phyloP scores from a whole-genome alignment of 2,888 invertebrate species.

The Margaritifera margaritifera region DNA sequence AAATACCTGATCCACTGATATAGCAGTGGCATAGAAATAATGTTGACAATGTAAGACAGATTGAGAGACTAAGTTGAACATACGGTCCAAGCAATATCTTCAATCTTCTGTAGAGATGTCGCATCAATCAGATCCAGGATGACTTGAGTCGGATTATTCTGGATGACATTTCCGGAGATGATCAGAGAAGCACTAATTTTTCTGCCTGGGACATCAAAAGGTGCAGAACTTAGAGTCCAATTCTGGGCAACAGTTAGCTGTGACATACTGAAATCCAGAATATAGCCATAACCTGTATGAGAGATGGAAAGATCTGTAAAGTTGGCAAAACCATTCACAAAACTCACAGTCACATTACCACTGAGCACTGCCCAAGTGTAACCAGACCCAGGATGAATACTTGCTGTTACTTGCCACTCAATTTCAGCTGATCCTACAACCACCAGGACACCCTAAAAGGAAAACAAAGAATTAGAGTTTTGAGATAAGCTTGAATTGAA shows the following conservation, averaged over 20 bases:
- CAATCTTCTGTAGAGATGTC: constrained; percentile 20
- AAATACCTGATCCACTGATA: no score
- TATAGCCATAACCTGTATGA: constrained; percentile 52
- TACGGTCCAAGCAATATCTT: constrained; percentile 49
- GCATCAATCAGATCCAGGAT: constrained; percentile 38
- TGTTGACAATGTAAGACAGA: no score
- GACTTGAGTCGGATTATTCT: constrained; percentile 19
- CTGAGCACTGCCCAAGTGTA: constrained; percentile 38
- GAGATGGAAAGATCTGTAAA: constrained; percentile 59
- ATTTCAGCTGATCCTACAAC: constrained; percentile 43
- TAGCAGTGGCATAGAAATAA: no score
- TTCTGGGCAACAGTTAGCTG: constrained; percentile 44
- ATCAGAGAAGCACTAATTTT: constrained; percentile 28
- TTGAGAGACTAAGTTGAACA: neutral
- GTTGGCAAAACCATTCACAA: constrained; percentile 59
- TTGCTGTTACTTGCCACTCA: constrained; percentile 59
- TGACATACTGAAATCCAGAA: constrained; percentile 49
- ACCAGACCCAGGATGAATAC: constrained; percentile 40
- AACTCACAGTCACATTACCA: constrained; percentile 45
- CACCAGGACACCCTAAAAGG: no score
- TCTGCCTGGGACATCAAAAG: constrained; percentile 38
- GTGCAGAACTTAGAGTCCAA: constrained; percentile 31
- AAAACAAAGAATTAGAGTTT: no score
- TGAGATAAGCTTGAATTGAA: no score
- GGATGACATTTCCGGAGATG: constrained; percentile 21